Evolutionary conservation across 1,140 invertebrate genomes (phyloP).

Genomic region (Bicyclus anynana): DNA sequence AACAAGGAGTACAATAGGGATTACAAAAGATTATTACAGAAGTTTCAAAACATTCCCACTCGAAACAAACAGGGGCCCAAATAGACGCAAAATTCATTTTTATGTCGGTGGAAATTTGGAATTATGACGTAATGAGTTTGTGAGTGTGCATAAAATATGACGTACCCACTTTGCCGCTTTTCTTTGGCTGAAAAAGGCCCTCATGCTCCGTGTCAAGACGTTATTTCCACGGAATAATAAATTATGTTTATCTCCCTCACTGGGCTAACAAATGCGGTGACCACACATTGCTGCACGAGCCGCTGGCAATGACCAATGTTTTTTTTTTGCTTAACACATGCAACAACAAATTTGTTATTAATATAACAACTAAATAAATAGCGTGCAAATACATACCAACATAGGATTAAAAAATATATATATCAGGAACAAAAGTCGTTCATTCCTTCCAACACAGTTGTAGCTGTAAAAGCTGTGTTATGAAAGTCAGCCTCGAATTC

Average conservation of each 20-base stretch:
- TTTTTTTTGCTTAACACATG: no score
- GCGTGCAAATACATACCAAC: no score
- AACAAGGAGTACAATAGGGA: not conserved
- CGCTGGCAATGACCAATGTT: no score
- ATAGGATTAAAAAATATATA: no score
- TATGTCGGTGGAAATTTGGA: slow-evolving; percentile 15
- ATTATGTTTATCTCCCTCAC: slow-evolving; percentile 25
- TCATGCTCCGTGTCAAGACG: slow-evolving; percentile 28
- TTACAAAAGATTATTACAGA: not conserved
- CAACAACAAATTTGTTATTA: not conserved
- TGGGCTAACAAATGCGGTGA: not conserved
- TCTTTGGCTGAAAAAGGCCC: slow-evolving; percentile 23
- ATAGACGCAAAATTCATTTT: slow-evolving; percentile 15
- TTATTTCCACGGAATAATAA: slow-evolving; percentile 28
- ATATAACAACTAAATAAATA: no score
- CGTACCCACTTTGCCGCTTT: slow-evolving; percentile 17
- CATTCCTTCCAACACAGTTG: no score
- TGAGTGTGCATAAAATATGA: slow-evolving; percentile 35
- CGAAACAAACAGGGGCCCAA: not conserved
- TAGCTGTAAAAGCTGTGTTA: no score
- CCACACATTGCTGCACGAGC: not conserved
- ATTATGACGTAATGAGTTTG: slow-evolving; percentile 29
- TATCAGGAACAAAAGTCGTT: no score
- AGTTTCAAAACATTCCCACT: not conserved
- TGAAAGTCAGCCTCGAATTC: no score